Base-by-base conservation (phyloP, 2,797 vertebrate species). In the Crocidura indochinensis region DNA sequence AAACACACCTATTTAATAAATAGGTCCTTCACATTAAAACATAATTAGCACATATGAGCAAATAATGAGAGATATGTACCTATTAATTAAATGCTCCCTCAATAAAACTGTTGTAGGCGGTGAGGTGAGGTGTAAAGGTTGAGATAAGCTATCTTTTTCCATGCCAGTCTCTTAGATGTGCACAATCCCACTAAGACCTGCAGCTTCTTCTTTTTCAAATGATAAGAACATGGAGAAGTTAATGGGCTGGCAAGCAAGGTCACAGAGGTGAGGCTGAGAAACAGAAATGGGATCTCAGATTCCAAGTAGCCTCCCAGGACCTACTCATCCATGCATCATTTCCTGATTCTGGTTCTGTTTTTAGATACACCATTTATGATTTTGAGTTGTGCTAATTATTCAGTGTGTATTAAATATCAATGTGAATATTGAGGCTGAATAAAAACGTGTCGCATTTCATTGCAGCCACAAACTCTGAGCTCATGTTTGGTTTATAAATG, bases 311-410 rank as follows among this genome's bases (percentile, higher is more conserved):
- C 19, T 82, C 56, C 10, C 31, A 19, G 46, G 75, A 46, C 20
- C 22, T 83, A 7, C 4, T 88, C 26, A 65, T 8, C 17, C 60
- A 75, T 9, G 83, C 29, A 44, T 10, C 29, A 81, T 93, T 88
- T 17, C 51, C 88, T 46, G 88, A 56, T 60, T 38, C 62, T 76
- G 5, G 11, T 86, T 92, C 75, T 94, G 53, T 26, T 96, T 95
- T 88, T 76, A 84, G 87, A 95, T 92, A 84, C 10, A 49, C 22
- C 24, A 76, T 88, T 75, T 82, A 77, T 46, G 53, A 87, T 73
- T 91, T 83, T 87, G 31, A 85, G 71, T 95, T 72, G 65, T 85
- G 89, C 60, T 95, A 64, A 88, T 86, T 94, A 87, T 92, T 92
- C 82, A 93, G 75, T 72, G 8, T 74, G 27, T 92, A 90, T 94